These are phyloP conservation scores for Mellivora capensis DNA, from an alignment of 2,113 vertebrate species.

Conservation along the genomic window DNA sequence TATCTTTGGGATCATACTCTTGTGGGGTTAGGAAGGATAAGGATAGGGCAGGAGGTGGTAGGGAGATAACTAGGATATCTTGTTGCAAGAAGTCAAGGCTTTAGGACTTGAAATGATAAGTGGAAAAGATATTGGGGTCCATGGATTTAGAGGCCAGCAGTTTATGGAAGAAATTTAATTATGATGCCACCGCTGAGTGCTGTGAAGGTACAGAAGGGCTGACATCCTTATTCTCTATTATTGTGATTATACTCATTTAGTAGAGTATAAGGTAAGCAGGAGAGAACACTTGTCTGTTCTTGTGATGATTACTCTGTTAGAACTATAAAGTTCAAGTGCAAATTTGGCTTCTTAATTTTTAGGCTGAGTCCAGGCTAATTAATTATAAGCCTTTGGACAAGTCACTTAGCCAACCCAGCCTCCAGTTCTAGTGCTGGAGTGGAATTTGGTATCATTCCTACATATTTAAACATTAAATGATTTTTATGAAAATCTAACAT, in stretches of 20 bases:
- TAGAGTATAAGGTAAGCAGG: not conserved
- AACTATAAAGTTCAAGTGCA: not conserved
- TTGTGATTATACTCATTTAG: not conserved
- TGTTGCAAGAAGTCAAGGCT: not conserved
- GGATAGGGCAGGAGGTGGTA: not conserved
- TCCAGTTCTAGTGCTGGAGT: not conserved
- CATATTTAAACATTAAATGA: not conserved
- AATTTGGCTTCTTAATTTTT: not conserved
- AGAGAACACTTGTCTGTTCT: not conserved
- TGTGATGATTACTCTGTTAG: not conserved
- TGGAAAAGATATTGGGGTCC: not conserved
- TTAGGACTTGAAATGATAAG: not conserved
- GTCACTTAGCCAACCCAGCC: not conserved
- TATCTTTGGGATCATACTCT: not conserved
- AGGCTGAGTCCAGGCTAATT: not conserved
- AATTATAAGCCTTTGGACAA: not conserved
- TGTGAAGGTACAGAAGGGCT: not conserved
- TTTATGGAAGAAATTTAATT: not conserved
- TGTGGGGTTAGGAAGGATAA: not conserved
- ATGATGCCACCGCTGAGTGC: not conserved
- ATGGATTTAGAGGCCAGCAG: not conserved
- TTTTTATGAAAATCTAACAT: conserved; percentile 10
- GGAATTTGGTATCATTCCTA: not conserved
- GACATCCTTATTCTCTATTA: not conserved
- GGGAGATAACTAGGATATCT: not conserved